phyloP scores from a whole-genome alignment of 2,113 vertebrate species.

The Rhombomys opimus region DNA sequence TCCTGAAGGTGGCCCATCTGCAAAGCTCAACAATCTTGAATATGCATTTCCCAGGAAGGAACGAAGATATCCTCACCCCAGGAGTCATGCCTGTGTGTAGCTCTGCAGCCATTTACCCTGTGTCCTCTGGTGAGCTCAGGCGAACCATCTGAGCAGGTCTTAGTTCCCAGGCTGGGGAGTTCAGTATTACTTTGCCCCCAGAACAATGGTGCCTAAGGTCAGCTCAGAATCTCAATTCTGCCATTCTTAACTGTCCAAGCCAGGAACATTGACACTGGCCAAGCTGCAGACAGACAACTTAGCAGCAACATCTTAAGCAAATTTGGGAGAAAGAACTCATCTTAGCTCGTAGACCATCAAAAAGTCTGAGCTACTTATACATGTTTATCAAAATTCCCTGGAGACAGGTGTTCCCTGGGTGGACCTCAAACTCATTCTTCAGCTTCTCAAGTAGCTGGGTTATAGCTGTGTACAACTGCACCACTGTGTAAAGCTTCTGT shows the following conservation, averaged over 20 bases:
- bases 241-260: background rate
- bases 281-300: background rate
- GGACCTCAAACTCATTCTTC: background rate
- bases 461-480: background rate
- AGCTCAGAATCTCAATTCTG: conserved; percentile 15
- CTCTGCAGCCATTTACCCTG: background rate
- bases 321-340: background rate
- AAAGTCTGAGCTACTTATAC: background rate
- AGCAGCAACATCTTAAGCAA: background rate
- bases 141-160: background rate
- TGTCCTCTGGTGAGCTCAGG: background rate
- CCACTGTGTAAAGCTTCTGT: background rate
- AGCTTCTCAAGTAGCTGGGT: background rate
- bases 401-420: background rate
- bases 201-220: background rate
- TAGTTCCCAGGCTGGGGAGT: background rate
- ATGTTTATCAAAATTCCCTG: conserved; percentile 13
- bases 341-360: background rate
- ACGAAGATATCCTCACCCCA: background rate
- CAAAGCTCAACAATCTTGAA: background rate
- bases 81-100: background rate
- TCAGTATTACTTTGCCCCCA: background rate
- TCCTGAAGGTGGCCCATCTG: background rate
- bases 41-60: background rate
- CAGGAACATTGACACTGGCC: background rate